These are phyloP conservation scores for Parapsyche elsis DNA, from an alignment of 1,140 invertebrate species.

Conservation along the genomic window DNA sequence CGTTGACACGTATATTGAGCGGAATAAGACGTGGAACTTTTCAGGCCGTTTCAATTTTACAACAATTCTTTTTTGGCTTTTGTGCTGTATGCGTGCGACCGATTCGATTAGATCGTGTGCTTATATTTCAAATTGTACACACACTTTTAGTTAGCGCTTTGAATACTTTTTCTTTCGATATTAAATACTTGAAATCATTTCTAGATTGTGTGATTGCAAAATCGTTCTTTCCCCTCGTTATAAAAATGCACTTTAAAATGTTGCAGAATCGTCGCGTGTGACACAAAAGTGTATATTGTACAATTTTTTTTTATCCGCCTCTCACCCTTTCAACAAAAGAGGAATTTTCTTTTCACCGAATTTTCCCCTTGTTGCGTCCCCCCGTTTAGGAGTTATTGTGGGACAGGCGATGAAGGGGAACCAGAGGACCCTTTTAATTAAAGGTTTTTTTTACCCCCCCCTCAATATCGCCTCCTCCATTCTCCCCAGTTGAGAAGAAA, in stretches of 20 bases:
- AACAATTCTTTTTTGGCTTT: neutral
- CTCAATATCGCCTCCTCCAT: neutral
- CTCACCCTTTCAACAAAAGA: conserved; percentile 33
- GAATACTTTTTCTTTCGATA: neutral
- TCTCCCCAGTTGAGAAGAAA: neutral
- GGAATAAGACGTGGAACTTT: neutral
- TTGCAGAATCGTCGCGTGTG: neutral
- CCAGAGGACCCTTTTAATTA: conserved; percentile 40
- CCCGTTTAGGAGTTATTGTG: conserved; percentile 35
- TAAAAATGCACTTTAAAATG: conserved; percentile 9
- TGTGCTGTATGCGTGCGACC: no score
- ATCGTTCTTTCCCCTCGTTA: neutral
- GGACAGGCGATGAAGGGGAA: conserved; percentile 34
- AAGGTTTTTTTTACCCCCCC: conserved; percentile 32
- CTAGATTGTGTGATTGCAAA: neutral
- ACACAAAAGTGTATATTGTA: conserved; percentile 9
- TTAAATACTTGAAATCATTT: conserved; percentile 1
- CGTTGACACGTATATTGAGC: conserved; percentile 25
- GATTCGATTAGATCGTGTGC: no score
- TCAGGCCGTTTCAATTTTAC: neutral
- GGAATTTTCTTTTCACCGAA: conserved; percentile 38
- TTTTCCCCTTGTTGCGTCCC: conserved; percentile 29
- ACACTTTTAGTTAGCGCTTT: neutral
- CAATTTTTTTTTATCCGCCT: conserved; percentile 11
- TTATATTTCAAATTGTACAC: neutral